Base-by-base conservation (phyloP, 2,888 invertebrate species). In the Anarsia innoxiella region DNA sequence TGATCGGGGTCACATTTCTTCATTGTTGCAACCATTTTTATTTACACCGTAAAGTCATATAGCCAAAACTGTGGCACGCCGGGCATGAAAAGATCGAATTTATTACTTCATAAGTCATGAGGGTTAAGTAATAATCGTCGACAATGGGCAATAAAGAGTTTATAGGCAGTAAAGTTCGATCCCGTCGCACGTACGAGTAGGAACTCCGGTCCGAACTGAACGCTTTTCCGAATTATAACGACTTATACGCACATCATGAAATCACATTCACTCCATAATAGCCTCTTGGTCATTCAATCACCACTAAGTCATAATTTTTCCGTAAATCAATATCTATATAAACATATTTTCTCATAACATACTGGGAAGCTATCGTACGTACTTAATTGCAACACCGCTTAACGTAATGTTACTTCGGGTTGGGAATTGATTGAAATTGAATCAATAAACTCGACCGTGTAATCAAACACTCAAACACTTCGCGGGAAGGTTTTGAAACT, bases 31-130 rank as follows among this genome's bases (percentile, higher is more conserved):
- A 42, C 54, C 49, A 56, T 59, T 41, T n/a, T 26, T 63, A 63
- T 65, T 58, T 60, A 49, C 57, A 48, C 42, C 48, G 44, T 46
- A 41, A 45, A 49, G 49, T 55, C 49, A 56, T 56, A 56, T 49
- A 52, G 53, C 52, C 56, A 51, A 59, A 66, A 60, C 57, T 56
- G 60, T 59, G 65, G 57, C 60, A 59, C 57, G 62, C 60, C 59
- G 59, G 69, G 67, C 66, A 75, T 75, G 70, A 66, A 67, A 67
- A 75, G 69, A 72, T 72, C 66, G 69, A 77, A 77, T 79, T 83
- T 82, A 82, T 80, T 76, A 78, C 80, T 79, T 79, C 78, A 82
- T 82, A 83, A 82, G 79, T 82, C 82, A 78, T 74, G 69, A 74
- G 78, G 79, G 82, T 76, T 79, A 77, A 79, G 82, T 80, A 82